A percentile compares a stretch with the other conserved stretches of the same genome.
phyloP scores from a whole-genome alignment of 1,140 invertebrate genomes.

The Apocrypta bakeri region DNA sequence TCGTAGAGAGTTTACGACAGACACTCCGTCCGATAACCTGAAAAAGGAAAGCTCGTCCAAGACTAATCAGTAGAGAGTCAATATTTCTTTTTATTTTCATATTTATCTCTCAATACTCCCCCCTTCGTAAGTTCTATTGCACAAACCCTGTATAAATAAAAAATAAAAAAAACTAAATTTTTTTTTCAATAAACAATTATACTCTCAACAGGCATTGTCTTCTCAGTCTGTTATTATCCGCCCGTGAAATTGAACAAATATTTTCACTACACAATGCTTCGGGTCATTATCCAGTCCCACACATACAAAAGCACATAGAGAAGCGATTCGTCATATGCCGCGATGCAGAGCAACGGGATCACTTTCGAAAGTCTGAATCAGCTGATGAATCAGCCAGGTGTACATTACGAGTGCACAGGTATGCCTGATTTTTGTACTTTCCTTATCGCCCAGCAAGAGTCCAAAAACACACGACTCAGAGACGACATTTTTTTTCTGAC shows the following conservation, averaged over 20 bases:
- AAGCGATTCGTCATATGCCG: conserved; percentile 5
- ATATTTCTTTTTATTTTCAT: background rate
- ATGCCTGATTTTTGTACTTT: background rate
- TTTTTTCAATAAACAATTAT: too few relatives aligned
- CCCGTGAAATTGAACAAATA: conserved; percentile 1
- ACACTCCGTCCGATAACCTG: too few relatives aligned
- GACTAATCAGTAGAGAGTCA: background rate
- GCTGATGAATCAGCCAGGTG: conserved; percentile 18
- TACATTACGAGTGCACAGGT: background rate
- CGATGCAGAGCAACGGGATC: background rate
- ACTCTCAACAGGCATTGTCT: background rate
- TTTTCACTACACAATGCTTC: background rate
- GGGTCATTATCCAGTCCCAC: background rate
- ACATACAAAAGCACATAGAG: background rate
- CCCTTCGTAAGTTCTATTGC: too few relatives aligned
- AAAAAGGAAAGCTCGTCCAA: background rate
- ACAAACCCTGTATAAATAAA: too few relatives aligned
- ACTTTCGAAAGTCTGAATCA: conserved; percentile 7
- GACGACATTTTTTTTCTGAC: background rate
- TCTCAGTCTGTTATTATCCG: background rate
- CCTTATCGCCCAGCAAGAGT: background rate
- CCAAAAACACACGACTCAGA: too few relatives aligned
- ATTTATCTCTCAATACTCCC: too few relatives aligned
- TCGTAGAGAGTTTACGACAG: too few relatives aligned
- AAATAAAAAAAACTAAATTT: too few relatives aligned